A percentile compares a stretch with the other conserved stretches of the same genome.
Evolutionary conservation across 1,140 invertebrate genomes (phyloP).

Genomic region (Schlechtendalia chinensis): DNA sequence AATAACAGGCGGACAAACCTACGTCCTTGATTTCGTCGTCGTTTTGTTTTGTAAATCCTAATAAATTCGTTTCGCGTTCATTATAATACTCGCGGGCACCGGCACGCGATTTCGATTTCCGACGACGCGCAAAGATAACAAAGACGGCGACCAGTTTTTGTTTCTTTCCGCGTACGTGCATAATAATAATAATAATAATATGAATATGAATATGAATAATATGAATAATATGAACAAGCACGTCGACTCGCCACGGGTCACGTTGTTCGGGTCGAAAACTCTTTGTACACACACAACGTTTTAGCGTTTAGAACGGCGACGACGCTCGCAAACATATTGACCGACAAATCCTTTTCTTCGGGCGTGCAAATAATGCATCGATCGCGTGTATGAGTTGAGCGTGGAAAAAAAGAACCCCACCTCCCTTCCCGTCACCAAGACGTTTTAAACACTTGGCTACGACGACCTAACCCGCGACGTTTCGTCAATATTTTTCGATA

Average conservation of each 20-base stretch:
- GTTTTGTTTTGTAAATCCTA: too few species aligned
- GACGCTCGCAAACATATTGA: slow-evolving; percentile 2
- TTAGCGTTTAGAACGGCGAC: slow-evolving; percentile 1
- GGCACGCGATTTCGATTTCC: background rate
- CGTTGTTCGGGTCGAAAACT: background rate
- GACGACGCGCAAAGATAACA: background rate
- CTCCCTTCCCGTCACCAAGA: too few species aligned
- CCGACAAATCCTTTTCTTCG: slow-evolving; percentile 6
- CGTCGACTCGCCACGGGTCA: background rate
- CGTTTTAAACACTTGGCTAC: too few species aligned
- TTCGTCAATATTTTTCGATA: too few species aligned
- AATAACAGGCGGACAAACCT: too few species aligned
- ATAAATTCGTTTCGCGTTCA: background rate
- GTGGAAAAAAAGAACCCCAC: too few species aligned
- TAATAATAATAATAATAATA: slow-evolving; percentile 4
- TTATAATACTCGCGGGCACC: background rate
- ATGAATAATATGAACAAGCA: background rate
- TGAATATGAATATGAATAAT: too few species aligned
- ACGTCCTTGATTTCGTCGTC: slow-evolving; percentile 19
- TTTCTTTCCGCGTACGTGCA: background rate
- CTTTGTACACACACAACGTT: background rate
- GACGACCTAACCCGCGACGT: too few species aligned
- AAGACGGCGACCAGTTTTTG: background rate
- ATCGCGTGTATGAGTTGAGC: too few species aligned
- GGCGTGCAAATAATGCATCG: background rate